Base-by-base conservation (phyloP, 2,888 invertebrate species). In the Zygogramma bicolorata region DNA sequence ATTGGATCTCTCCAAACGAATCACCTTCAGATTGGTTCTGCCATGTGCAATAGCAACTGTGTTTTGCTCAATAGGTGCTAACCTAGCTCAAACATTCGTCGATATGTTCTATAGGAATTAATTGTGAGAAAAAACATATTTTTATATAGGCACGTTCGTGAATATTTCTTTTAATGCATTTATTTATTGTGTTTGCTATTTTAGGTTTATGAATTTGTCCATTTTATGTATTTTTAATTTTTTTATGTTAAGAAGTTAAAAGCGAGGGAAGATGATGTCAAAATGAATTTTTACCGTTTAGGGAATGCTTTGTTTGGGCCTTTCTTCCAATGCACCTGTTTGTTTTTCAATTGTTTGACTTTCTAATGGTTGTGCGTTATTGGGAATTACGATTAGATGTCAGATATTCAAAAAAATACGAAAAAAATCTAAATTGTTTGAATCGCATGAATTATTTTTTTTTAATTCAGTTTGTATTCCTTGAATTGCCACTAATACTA, bases 41-140 rank as follows among this genome's bases (percentile, higher is more conserved):
- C 69, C 60, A 46, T 58, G 73, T 75, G 75, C 75, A 75, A 73
- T 73, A 71, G 49, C 65, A 62, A 67, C 67, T 38, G 34, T 29
- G 40, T 49, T 46, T 72, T 75, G 75, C 75, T 75, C 72, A 75
- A 75, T 62, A 60, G 68, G 65, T 49, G 29, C 40, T 61, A 66
- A 70, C 65, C 70, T 70, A 63, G 71, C 70, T 74, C 72, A 72
- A 65, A 53, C 58, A 57, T 49, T 63, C 65, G 61, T 25, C 27
- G 53, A 53, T 25, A 25, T 53, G 27, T 53, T 53, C 27, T 53
- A 10, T 53, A 53, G 53, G n/a, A 27, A 27, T 53, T 53, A n/a
- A 25, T 27, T 53, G 53, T 53, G 25, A 25, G 25, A 53, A 53
- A 8, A 53, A 53, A n/a, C n/a, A 53, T 53, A 53, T 22, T 53